phyloP scores from a whole-genome alignment of 2,113 vertebrate species.

The Platichthys flesus region DNA sequence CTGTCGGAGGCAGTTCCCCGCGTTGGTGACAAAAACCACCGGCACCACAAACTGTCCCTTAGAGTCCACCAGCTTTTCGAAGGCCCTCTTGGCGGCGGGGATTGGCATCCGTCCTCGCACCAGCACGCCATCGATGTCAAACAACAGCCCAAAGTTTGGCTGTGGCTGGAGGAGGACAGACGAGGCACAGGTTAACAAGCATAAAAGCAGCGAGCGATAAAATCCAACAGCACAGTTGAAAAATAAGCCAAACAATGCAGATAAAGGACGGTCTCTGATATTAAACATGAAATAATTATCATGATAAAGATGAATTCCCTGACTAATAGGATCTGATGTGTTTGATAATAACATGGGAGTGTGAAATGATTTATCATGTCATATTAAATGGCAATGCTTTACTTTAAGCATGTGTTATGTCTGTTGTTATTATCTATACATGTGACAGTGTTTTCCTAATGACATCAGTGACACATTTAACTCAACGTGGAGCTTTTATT shows the following conservation, averaged over 20 bases:
- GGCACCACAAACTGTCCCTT: constrained; percentile 89
- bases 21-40: constrained; percentile 94
- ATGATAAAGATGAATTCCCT: not conserved
- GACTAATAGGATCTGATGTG: not conserved
- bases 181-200: not conserved
- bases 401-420: not conserved
- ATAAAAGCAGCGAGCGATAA: not conserved
- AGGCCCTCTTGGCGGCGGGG: constrained; percentile 87
- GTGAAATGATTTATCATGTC: not conserved
- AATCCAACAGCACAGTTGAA: not conserved
- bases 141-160: constrained; percentile 88
- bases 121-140: constrained; percentile 92
- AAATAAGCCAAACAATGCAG: not conserved
- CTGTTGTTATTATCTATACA: not conserved
- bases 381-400: not conserved
- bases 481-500: not conserved
- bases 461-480: not conserved
- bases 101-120: constrained; percentile 89
- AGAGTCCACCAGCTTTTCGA: constrained; percentile 87
- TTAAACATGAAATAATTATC: not conserved
- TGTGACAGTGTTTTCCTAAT: not conserved
- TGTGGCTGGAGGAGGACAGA: constrained; percentile 59
- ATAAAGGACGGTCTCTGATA: not conserved
- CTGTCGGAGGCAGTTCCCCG: constrained; percentile 90
- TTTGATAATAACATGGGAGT: not conserved